Conservation (phyloP, 2,113 vertebrate species). For the Microcebus lehilahytsara region DNA sequence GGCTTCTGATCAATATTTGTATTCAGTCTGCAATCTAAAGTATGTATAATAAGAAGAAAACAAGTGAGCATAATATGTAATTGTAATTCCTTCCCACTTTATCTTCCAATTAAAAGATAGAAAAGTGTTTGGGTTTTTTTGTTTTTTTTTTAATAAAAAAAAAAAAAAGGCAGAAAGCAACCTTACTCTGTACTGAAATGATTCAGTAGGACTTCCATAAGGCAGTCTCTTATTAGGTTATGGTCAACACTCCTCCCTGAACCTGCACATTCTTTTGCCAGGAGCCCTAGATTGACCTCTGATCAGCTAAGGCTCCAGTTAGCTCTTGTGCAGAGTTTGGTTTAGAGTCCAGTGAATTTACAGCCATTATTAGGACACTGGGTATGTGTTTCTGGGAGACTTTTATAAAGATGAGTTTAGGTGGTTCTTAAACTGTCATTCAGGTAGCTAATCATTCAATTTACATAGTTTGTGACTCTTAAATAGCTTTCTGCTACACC, state of each 20-base stretch:
- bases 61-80: conserved; percentile 1
- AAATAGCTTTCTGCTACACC: not conserved
- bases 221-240: not conserved
- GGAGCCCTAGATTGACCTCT: not conserved
- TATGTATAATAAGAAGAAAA: conserved; percentile 56
- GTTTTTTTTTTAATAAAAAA: not conserved
- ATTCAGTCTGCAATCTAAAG: conserved; percentile 66
- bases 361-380: not conserved
- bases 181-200: not conserved
- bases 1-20: conserved; percentile 75
- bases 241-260: not conserved
- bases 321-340: not conserved
- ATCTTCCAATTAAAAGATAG: not conserved
- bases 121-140: not conserved
- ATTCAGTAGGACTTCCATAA: not conserved
- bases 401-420: not conserved
- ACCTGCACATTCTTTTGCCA: not conserved
- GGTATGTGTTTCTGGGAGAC: not conserved
- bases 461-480: not conserved
- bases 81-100: conserved; percentile 36
- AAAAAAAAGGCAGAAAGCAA: not conserved
- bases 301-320: not conserved
- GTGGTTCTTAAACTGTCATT: conserved; percentile 2
- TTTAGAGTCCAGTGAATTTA: not conserved
- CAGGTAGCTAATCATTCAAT: not conserved